Conservation (phyloP, 2,113 vertebrate genomes). For the Rissa tridactyla region DNA sequence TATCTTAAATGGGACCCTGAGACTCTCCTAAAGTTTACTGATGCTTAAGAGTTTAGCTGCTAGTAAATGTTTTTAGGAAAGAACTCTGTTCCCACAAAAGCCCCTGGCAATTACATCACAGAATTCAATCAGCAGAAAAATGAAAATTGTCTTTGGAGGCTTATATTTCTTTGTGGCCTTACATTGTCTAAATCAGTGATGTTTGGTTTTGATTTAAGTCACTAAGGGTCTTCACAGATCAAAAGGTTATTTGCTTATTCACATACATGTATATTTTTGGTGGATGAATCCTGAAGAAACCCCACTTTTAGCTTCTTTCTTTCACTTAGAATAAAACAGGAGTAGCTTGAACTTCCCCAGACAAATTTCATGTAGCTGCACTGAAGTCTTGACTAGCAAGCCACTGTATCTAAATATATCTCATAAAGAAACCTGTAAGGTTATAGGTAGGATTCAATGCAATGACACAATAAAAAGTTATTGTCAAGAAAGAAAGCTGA, state of each 20-base stretch:
- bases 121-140: not conserved
- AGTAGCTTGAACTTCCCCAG: not conserved
- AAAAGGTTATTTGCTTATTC: not conserved
- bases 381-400: not conserved
- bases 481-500: not conserved
- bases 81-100: not conserved
- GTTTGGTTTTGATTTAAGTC: not conserved
- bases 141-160: not conserved
- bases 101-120: not conserved
- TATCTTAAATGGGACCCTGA: not conserved
- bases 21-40: not conserved
- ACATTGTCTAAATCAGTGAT: not conserved
- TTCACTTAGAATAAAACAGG: not conserved
- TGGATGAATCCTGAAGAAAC: not conserved
- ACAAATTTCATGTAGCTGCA: not conserved
- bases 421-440: not conserved
- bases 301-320: not conserved
- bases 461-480: not conserved
- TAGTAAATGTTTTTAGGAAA: not conserved
- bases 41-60: not conserved
- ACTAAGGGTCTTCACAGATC: not conserved
- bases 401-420: not conserved
- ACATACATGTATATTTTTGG: not conserved
- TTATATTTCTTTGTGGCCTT: not conserved
- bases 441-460: not conserved